phyloP scores from a whole-genome alignment of 2,888 invertebrate species.

The Morpho deidamia region DNA sequence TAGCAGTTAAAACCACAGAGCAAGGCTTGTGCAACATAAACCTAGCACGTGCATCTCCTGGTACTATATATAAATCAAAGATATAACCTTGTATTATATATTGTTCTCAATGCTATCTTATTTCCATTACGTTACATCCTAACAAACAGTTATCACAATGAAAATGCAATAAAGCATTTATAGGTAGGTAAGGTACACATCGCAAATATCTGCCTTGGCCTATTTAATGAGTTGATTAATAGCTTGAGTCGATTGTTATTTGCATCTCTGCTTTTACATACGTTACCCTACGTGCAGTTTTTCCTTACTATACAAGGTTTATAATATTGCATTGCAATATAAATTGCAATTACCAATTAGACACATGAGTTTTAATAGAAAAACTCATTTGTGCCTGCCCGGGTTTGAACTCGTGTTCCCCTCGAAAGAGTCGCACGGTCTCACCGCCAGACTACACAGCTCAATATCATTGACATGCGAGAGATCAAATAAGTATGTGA shows the following conservation, averaged over 20 bases:
- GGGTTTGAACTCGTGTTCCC: too few species aligned
- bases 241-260: not conserved
- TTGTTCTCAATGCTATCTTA: not conserved
- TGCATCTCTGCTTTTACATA: not conserved
- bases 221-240: constrained; percentile 4
- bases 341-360: too few species aligned
- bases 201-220: constrained; percentile 7
- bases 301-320: not conserved
- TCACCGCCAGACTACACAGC: too few species aligned
- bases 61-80: not conserved
- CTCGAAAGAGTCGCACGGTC: too few species aligned
- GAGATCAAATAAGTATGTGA: too few species aligned
- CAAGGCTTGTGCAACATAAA: too few species aligned
- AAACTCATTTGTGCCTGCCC: too few species aligned
- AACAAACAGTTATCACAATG: constrained; percentile 4
- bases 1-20: too few species aligned
- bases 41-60: too few species aligned
- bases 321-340: too few species aligned
- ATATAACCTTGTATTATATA: constrained; percentile 1
- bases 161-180: constrained; percentile 5
- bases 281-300: not conserved
- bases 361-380: too few species aligned
- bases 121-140: constrained; percentile 1
- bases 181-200: not conserved
- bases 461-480: not conserved